Percentiles rank a stretch among this genome's conserved stretches.
These are phyloP conservation scores for Melipona beecheii DNA, from an alignment of 2,888 invertebrate species.

Conservation along the genomic window DNA sequence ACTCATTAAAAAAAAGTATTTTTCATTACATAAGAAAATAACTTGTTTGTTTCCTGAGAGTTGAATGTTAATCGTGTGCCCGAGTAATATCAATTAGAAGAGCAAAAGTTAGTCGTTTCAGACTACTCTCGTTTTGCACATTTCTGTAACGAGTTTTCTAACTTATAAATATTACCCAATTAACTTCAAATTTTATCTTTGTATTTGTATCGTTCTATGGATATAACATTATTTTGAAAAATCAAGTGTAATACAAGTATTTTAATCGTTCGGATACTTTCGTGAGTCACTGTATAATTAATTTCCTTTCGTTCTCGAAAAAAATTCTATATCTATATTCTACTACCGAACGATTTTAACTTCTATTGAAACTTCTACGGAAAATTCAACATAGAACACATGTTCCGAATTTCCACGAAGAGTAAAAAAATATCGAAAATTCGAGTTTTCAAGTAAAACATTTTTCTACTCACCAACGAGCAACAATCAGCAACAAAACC, in stretches of 20 bases:
- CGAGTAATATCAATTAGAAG: neutral
- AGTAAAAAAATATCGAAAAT: no score
- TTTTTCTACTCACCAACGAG: conserved; percentile 22
- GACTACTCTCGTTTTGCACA: no score
- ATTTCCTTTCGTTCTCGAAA: neutral
- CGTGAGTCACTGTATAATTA: neutral
- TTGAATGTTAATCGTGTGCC: neutral
- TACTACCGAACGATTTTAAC: neutral
- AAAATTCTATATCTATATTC: neutral
- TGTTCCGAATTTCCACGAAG: neutral
- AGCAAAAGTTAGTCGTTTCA: neutral
- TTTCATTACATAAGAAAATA: no score
- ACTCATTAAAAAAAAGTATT: no score
- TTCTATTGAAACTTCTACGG: neutral
- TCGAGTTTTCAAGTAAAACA: neutral
- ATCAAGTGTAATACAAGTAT: no score
- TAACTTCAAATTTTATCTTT: no score
- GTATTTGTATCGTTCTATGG: no score
- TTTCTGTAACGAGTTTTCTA: no score
- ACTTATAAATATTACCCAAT: no score
- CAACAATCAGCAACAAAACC: neutral
- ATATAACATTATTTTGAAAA: no score
- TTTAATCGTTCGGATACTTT: no score
- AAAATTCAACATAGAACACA: neutral
- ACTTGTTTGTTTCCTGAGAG: neutral